These are phyloP conservation scores for Melanotaenia maccullochi DNA, from an alignment of 2,797 vertebrate genomes.

Conservation along the genomic window DNA sequence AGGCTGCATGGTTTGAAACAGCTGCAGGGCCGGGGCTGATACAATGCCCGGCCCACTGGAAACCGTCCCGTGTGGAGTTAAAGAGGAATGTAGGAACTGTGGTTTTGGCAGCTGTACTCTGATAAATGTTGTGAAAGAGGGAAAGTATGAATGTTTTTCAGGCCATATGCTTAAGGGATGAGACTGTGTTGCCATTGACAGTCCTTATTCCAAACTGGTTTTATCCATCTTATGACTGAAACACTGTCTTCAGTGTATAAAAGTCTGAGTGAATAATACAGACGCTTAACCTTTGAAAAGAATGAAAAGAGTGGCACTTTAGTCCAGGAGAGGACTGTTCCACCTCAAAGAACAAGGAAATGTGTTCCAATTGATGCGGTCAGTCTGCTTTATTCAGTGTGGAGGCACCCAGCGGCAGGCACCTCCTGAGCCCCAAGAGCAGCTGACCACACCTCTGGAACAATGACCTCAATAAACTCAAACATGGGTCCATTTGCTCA, in stretches of 20 bases:
- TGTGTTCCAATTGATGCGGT: constrained; percentile 72
- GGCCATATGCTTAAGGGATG: constrained; percentile 58
- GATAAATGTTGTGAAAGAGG: constrained; percentile 77
- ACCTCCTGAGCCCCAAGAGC: constrained; percentile 57
- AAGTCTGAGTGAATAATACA: constrained; percentile 53
- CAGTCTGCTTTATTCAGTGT: constrained; percentile 56
- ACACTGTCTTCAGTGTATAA: constrained; percentile 42
- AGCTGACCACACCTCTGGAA: constrained; percentile 77
- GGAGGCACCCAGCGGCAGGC: constrained; percentile 61
- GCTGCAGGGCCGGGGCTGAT: constrained; percentile 64
- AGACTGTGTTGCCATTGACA: constrained; percentile 60
- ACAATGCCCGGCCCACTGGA: constrained; percentile 69
- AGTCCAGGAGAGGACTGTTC: constrained; percentile 63
- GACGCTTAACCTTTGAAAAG: constrained; percentile 68
- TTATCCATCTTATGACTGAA: constrained; percentile 54
- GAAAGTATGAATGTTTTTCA: constrained; percentile 76
- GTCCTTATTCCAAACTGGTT: constrained; percentile 61
- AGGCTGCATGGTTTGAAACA: constrained; percentile 62
- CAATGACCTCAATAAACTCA: constrained; percentile 77
- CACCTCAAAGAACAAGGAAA: constrained; percentile 76
- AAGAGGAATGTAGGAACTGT: constrained; percentile 73
- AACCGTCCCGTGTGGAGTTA: constrained; percentile 67
- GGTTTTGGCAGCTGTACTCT: constrained; percentile 71
- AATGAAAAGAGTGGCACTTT: constrained; percentile 60
- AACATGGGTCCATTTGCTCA: constrained; percentile 69